Conservation (phyloP, 1,140 invertebrate species). For the Drosophila cardini region DNA sequence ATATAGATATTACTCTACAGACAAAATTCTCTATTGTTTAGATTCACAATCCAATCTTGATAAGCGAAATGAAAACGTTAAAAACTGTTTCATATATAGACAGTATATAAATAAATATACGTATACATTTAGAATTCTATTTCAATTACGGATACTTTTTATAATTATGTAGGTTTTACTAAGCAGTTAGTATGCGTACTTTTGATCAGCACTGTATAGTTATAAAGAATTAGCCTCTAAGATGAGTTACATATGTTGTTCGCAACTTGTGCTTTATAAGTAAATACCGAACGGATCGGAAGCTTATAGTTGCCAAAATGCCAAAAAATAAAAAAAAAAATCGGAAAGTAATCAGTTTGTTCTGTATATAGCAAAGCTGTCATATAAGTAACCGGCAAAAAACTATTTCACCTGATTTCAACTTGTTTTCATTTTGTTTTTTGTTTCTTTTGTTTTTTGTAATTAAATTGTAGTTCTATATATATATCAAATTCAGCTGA, state of each 20-base stretch:
- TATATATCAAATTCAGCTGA: constrained; percentile 27
- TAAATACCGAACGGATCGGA: constrained; percentile 16
- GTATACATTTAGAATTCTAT: neutral
- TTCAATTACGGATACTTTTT: neutral
- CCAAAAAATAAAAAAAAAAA: neutral
- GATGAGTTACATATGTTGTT: constrained; percentile 16
- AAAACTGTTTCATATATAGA: neutral
- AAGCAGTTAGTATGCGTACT: neutral
- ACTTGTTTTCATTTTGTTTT: no score
- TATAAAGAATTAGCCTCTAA: constrained; percentile 10
- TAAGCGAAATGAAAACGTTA: no score
- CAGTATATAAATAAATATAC: neutral
- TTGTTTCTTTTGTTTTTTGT: neutral
- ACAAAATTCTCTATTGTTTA: no score
- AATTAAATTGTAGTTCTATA: constrained; percentile 3
- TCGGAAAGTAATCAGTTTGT: neutral
- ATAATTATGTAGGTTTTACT: constrained; percentile 6
- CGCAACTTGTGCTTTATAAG: constrained; percentile 15
- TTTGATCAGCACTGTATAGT: neutral
- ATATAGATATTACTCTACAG: no score
- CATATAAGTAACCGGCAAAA: constrained; percentile 5
- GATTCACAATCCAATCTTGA: no score
- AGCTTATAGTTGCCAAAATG: constrained; percentile 15
- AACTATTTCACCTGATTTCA: constrained; percentile 1
- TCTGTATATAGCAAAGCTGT: constrained; percentile 4